These are phyloP conservation scores for Uropetala carovei DNA, from an alignment of 2,888 invertebrate genomes.

Conservation along the genomic window DNA sequence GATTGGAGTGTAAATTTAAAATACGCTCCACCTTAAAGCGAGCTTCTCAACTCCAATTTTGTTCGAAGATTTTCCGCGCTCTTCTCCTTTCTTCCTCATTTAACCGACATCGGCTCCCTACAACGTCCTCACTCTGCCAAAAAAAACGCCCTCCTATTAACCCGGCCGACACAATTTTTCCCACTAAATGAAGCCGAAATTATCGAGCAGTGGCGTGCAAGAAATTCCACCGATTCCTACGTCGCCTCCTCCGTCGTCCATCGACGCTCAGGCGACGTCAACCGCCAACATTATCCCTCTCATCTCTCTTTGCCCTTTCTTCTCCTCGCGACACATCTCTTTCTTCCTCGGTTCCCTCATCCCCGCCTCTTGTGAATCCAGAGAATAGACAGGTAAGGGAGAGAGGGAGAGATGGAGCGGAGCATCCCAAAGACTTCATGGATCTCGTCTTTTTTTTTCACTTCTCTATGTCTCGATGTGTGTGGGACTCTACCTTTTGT, in stretches of 20 bases:
- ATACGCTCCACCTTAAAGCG: too few relatives aligned
- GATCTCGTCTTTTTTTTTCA: background rate
- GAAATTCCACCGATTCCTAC: background rate
- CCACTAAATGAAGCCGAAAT: background rate
- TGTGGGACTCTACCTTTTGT: background rate
- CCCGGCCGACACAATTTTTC: background rate
- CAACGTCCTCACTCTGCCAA: background rate
- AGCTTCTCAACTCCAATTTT: too few relatives aligned
- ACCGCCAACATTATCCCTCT: background rate
- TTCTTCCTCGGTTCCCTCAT: background rate
- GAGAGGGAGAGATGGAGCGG: too few relatives aligned
- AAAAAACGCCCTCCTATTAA: background rate
- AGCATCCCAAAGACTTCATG: background rate
- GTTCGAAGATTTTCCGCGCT: too few relatives aligned
- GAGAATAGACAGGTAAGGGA: too few relatives aligned
- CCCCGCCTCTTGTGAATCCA: background rate
- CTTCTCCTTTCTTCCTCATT: background rate
- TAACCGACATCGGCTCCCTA: background rate
- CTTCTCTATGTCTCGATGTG: background rate
- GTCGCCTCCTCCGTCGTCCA: background rate
- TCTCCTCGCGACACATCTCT: background rate
- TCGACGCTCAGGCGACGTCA: background rate
- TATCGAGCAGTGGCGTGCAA: background rate
- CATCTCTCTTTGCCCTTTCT: conserved; percentile 2
- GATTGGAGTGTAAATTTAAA: too few relatives aligned